Base-by-base conservation (phyloP, 2,888 invertebrate genomes). In the Vanessa cardui region DNA sequence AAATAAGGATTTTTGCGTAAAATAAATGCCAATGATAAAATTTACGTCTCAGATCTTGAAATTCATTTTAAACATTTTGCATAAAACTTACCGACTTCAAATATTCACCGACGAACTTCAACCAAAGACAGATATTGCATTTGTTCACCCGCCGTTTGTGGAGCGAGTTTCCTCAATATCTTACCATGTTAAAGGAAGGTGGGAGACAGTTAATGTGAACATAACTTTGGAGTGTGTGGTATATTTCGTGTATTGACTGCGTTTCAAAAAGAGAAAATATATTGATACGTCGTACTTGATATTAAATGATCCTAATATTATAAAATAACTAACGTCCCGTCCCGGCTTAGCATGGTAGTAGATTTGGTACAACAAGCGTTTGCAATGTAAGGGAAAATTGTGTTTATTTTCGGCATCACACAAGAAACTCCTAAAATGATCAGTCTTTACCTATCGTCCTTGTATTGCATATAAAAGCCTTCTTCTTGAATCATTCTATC, bases 111-210 rank as follows among this genome's bases (percentile, higher is more conserved):
- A 16, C 46, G 18, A 52, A 65, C 44, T 58, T 58, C 50, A 18
- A 47, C 20, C 18, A 66, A 49, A 18, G 45, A 50, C 58, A 44
- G 45, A 52, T 52, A 62, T 67, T 62, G 47, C 63, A 63, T 60
- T 62, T 47, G 54, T 64, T 49, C 18, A 21, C 31, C 54, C 39
- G 33, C 21, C 44, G 49, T 54, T 59, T 47, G 66, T 60, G 52
- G 18, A 58, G 45, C n/a, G 31, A 63, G 54, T 68, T 68, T 64
- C 64, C 47, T 60, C 49, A 68, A 60, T 64, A 64, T 60, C 47
- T 64, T 60, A 61, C 33, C 46, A 33, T 49, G 18, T 58, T 16
- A 21, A 18, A 15, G 20, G 9, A 45, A 33, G 31, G 21, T 20
- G 26, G 20, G 47, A 31, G 12, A 33, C 9, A 47, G 47, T 64